Conservation (phyloP, 2,888 invertebrate species). For the Orchesellides sinensis region DNA sequence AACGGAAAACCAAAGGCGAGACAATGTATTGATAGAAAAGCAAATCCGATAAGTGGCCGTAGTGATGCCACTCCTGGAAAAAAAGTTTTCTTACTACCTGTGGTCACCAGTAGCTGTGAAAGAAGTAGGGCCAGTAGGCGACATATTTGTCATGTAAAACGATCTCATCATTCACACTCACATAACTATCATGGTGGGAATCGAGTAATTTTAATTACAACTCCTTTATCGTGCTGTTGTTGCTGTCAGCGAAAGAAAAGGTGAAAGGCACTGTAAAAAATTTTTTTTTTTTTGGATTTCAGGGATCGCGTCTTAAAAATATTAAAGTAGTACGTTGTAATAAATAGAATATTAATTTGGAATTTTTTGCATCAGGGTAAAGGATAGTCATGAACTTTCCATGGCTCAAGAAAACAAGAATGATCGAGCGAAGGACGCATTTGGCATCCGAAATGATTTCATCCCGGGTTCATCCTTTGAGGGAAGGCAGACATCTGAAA, state of each 20-base stretch:
- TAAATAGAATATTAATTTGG: background rate
- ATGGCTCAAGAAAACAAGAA: constrained; percentile 98
- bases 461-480: constrained; percentile 84
- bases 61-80: constrained; percentile 18
- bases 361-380: constrained; percentile 82
- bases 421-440: constrained; percentile 93
- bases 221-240: constrained; percentile 69
- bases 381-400: constrained; percentile 96
- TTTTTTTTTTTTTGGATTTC: no score
- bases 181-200: constrained; percentile 49
- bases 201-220: constrained; percentile 70
- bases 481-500: constrained; percentile 55
- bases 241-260: constrained; percentile 67
- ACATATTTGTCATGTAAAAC: constrained; percentile 23
- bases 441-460: constrained; percentile 95
- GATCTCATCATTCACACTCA: constrained; percentile 37
- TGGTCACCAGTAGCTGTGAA: constrained; percentile 20
- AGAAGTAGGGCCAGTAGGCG: constrained; percentile 14
- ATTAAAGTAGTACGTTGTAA: background rate
- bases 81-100: constrained; percentile 44
- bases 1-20: background rate
- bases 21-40: constrained; percentile 8
- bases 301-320: no score
- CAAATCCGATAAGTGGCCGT: background rate
- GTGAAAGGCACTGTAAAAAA: constrained; percentile 10